phyloP scores from a whole-genome alignment of 2,888 invertebrate species.

The Philereme transversata region DNA sequence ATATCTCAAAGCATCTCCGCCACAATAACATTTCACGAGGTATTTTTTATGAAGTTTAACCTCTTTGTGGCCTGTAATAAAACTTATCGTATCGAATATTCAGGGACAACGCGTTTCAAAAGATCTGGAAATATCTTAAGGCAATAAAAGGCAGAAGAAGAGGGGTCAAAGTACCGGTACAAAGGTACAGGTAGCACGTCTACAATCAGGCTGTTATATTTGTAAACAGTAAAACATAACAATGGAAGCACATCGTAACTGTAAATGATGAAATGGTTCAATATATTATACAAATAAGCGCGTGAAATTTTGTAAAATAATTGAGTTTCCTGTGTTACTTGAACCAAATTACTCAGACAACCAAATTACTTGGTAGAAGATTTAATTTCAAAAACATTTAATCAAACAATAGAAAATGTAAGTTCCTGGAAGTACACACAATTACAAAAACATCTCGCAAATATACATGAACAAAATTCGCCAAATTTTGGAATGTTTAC shows the following conservation, averaged over 20 bases:
- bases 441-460: too few species aligned
- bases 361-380: too few species aligned
- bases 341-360: too few species aligned
- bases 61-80: slow-evolving; percentile 41
- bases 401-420: too few species aligned
- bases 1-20: not conserved
- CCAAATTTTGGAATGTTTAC: too few species aligned
- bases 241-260: slow-evolving; percentile 15
- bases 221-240: slow-evolving; percentile 28
- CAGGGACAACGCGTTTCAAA: slow-evolving; percentile 45
- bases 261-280: slow-evolving; percentile 17
- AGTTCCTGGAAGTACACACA: too few species aligned
- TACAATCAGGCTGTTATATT: slow-evolving; percentile 23
- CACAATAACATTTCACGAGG: not conserved
- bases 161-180: slow-evolving; percentile 43
- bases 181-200: slow-evolving; percentile 24
- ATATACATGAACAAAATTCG: too few species aligned
- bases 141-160: slow-evolving; percentile 39
- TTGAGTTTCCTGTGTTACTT: not conserved
- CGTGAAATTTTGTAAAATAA: not conserved
- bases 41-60: slow-evolving; percentile 32
- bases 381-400: too few species aligned
- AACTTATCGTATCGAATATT: slow-evolving; percentile 46
- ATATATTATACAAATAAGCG: not conserved
- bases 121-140: slow-evolving; percentile 34